Evolutionary conservation across 2,113 vertebrate species (phyloP).

Genomic region (Microcebus griseorufus): DNA sequence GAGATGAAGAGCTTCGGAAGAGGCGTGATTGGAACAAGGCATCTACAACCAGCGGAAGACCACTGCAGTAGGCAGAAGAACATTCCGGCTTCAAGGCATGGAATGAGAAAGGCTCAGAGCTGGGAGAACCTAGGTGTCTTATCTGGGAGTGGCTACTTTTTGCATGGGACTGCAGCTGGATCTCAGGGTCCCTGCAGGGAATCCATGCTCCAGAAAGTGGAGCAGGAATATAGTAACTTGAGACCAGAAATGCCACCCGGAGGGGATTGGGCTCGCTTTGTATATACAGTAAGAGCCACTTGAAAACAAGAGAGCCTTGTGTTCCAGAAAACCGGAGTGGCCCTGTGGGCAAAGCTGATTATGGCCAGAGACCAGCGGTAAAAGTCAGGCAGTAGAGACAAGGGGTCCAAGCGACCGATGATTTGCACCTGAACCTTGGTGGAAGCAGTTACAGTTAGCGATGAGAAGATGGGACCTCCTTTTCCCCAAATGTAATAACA

Average conservation of each 20-base stretch:
- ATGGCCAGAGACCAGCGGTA: neutral
- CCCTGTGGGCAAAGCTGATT: too few species aligned
- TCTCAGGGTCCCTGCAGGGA: neutral
- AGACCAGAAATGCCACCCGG: neutral
- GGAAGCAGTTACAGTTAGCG: neutral
- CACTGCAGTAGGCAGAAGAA: neutral
- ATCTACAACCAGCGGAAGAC: neutral
- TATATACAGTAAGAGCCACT: neutral
- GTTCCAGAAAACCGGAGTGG: neutral
- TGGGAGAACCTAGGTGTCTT: neutral
- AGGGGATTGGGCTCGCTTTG: neutral
- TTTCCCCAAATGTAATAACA: neutral
- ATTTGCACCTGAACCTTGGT: neutral
- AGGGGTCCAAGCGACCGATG: neutral
- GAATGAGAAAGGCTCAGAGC: neutral
- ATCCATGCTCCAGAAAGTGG: neutral
- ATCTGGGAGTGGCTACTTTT: neutral
- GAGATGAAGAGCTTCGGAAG: neutral
- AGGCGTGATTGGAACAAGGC: neutral
- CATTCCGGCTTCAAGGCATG: neutral
- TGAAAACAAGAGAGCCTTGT: neutral
- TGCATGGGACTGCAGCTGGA: neutral
- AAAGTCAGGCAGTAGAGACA: constrained; percentile 7
- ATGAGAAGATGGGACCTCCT: neutral
- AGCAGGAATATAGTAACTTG: neutral